Conservation (phyloP, 2,888 invertebrate species). For the Cacoxenus indagator region DNA sequence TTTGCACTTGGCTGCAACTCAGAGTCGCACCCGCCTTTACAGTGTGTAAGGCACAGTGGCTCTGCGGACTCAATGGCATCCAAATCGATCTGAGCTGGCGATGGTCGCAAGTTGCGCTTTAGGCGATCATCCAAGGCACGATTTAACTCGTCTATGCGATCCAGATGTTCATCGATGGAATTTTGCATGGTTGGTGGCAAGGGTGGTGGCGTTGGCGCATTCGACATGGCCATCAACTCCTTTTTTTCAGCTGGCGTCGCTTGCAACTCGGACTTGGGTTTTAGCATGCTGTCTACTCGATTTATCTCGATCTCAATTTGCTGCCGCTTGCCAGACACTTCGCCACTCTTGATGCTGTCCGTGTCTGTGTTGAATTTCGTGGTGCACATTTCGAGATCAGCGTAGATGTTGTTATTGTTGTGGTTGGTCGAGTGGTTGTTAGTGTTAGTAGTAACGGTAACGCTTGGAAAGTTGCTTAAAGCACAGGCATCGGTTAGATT, state of each 20-base stretch:
- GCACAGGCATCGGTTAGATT: slow-evolving; percentile 20
- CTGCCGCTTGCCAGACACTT: slow-evolving; percentile 35
- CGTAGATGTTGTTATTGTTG: slow-evolving; percentile 66
- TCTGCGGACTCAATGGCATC: slow-evolving; percentile 60
- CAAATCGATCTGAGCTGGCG: slow-evolving; percentile 45
- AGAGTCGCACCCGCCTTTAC: slow-evolving; percentile 34
- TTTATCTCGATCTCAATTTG: slow-evolving; percentile 62
- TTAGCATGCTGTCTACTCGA: slow-evolving; percentile 35
- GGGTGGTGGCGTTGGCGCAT: neutral
- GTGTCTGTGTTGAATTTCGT: slow-evolving; percentile 26
- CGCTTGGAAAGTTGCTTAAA: slow-evolving; percentile 31
- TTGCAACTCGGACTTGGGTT: neutral
- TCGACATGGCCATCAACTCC: neutral
- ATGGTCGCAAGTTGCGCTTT: slow-evolving; percentile 56
- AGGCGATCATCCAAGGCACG: slow-evolving; percentile 67
- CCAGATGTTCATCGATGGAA: slow-evolving; percentile 69
- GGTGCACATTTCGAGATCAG: slow-evolving; percentile 60
- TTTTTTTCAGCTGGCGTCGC: neutral
- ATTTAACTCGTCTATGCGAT: slow-evolving; percentile 69
- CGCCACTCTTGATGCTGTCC: slow-evolving; percentile 43
- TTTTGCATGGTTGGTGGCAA: slow-evolving; percentile 45
- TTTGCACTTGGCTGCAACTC: slow-evolving; percentile 49
- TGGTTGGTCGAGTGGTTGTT: slow-evolving; percentile 33
- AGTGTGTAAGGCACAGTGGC: slow-evolving; percentile 32
- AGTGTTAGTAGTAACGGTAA: slow-evolving; percentile 46